phyloP scores from a whole-genome alignment of 2,113 vertebrate genomes.

The Nesospiza acunhae region DNA sequence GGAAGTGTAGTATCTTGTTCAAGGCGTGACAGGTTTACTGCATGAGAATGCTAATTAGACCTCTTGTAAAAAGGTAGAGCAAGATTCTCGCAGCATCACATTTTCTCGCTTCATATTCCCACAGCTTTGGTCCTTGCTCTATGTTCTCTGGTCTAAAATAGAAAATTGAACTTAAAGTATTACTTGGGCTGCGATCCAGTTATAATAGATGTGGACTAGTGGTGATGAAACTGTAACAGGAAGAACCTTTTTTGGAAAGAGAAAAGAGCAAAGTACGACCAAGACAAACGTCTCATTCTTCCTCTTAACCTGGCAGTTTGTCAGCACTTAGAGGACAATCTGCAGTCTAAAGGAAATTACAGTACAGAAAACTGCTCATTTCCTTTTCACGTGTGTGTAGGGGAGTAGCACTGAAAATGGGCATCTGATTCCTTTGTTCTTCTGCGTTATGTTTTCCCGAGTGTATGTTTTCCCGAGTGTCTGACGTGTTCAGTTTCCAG shows the following conservation, averaged over 20 bases:
- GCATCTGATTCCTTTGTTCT: background rate
- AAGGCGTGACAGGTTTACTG: background rate
- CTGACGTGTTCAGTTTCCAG: background rate
- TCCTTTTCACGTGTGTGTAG: background rate
- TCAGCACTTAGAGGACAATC: background rate
- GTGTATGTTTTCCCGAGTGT: too few relatives aligned
- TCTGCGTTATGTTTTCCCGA: background rate
- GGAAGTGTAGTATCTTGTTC: background rate
- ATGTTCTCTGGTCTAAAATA: background rate
- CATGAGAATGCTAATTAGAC: background rate
- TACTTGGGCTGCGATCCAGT: background rate
- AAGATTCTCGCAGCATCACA: background rate
- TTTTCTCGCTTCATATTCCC: background rate
- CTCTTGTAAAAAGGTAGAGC: background rate
- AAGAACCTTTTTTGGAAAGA: background rate
- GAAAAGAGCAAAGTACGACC: background rate
- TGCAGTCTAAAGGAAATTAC: background rate
- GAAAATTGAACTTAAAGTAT: background rate
- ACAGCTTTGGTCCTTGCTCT: background rate
- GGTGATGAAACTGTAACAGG: background rate
- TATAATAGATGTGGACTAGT: background rate
- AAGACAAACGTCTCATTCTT: background rate
- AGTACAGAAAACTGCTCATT: background rate
- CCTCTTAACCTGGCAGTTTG: background rate
- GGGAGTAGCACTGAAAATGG: background rate